phyloP scores from a whole-genome alignment of 53 echinoderm and acorn worm genomes.

The Zoroaster sp. region DNA sequence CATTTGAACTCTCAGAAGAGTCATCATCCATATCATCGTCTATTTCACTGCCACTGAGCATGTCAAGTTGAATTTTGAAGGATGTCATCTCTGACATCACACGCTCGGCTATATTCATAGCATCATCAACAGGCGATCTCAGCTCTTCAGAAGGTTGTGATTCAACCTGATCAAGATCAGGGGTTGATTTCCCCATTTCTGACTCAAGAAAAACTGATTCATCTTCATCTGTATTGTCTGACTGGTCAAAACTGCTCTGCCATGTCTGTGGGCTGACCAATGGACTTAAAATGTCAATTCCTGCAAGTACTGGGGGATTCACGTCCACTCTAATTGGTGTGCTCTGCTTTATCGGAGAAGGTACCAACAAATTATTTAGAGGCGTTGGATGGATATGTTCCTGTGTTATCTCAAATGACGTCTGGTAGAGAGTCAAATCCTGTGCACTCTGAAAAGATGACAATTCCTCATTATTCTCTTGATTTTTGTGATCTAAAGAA shows the following conservation, averaged over 20 bases:
- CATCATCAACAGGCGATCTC: background rate
- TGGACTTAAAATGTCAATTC: constrained; percentile 11
- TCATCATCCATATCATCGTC: constrained; percentile 9
- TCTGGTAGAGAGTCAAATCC: constrained; percentile 66
- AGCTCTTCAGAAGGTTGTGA: background rate
- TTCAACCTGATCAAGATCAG: constrained; percentile 1
- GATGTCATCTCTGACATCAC: constrained; percentile 46
- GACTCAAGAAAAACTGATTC: background rate
- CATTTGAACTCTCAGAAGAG: constrained; percentile 4
- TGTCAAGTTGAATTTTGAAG: constrained; percentile 15
- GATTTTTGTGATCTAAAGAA: background rate
- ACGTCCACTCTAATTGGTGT: background rate
- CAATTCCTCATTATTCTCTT: constrained; percentile 29
- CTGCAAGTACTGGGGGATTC: constrained; percentile 3
- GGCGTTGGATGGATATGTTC: constrained; percentile 17
- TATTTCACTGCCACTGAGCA: constrained; percentile 17
- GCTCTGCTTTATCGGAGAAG: background rate
- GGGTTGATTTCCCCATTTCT: background rate
- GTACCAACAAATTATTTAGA: background rate
- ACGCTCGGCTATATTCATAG: constrained; percentile 31
- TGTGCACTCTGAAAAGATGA: constrained; percentile 62
- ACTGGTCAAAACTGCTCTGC: background rate
- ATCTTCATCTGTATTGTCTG: background rate
- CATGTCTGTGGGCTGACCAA: background rate
- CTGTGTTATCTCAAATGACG: constrained; percentile 46